Base-by-base conservation (phyloP, 2,888 invertebrate species). In the Xylophagus ater region DNA sequence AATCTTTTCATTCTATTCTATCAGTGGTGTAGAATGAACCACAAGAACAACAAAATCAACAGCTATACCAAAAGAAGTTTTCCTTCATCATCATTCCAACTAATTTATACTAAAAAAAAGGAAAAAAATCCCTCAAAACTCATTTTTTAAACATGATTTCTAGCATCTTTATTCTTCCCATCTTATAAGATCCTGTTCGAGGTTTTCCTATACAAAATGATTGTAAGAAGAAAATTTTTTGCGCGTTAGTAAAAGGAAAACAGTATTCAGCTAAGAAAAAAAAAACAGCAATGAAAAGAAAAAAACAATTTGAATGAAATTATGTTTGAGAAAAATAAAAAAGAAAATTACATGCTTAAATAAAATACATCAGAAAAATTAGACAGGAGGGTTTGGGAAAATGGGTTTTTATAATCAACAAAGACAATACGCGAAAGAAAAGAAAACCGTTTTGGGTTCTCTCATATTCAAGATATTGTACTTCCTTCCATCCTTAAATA, bases 281-380 rank as follows among this genome's bases (percentile, higher is more conserved):
- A 18, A 14, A 21, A 23, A 23, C 21, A 23, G 20, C 17, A 17
- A 10, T 28, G 19, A 26, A 13, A 20, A 10, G 12, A 13, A 25
- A 15, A 12, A 19, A 24, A 37, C n/a, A 42, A 42, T 39, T 42
- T 42, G 42, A 42, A 42, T 42, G 32, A 38, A 42, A 42, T 42
- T 42, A 35, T 39, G 39, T 39, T 31, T 34, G 34, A 20, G 9
- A 34, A 21, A 32, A 42, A 42, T 39, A 32, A 42, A 39, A 34
- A 39, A 39, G 42, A 35, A 42, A 42, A 42, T 42, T 42, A 42
- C 39, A 42, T 42, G 42, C 42, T 42, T 35, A 42, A 42, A 35
- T 39, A 35, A 35, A 42, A 39, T 38, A 42, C 38, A 42, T 39
- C 39, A 35, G 15, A 32, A 39, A 42, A 42, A 42, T 42, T 34